phyloP scores from a whole-genome alignment of 2,888 invertebrate genomes.

The Chaetogeoica ovagalla region DNA sequence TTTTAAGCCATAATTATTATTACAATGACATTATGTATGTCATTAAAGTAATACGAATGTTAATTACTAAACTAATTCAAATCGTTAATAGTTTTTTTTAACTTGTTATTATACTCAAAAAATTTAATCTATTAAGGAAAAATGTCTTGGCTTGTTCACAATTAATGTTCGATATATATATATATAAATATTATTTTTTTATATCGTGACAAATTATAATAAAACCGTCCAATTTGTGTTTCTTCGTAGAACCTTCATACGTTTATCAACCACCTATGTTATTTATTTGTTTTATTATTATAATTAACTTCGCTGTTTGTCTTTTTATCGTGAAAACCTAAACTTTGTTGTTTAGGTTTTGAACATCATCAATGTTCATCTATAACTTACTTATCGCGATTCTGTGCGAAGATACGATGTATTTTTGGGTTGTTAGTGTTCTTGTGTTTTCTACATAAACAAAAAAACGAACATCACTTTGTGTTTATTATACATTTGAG shows the following conservation, averaged over 20 bases:
- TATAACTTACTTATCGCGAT: neutral
- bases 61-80: neutral
- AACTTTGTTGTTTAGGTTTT: neutral
- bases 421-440: neutral
- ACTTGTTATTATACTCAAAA: neutral
- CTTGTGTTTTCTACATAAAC: neutral
- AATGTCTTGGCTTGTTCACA: neutral
- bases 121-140: neutral
- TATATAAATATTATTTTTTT: neutral
- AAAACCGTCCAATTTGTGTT: slow-evolving; percentile 40
- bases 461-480: neutral
- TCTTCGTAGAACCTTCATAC: neutral
- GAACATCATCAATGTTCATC: neutral
- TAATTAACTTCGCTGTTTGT: slow-evolving; percentile 4
- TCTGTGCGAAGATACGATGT: neutral
- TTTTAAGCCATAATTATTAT: slow-evolving; percentile 4
- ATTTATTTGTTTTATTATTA: slow-evolving; percentile 1
- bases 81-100: neutral
- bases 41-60: no score
- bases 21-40: no score
- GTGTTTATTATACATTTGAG: slow-evolving; percentile 1
- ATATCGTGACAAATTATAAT: slow-evolving; percentile 1
- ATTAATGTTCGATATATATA: neutral
- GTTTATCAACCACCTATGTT: neutral
- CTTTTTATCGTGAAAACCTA: neutral